Evolutionary conservation across 2,797 vertebrate species (phyloP).

Genomic region (Eospalax fontanierii): DNA sequence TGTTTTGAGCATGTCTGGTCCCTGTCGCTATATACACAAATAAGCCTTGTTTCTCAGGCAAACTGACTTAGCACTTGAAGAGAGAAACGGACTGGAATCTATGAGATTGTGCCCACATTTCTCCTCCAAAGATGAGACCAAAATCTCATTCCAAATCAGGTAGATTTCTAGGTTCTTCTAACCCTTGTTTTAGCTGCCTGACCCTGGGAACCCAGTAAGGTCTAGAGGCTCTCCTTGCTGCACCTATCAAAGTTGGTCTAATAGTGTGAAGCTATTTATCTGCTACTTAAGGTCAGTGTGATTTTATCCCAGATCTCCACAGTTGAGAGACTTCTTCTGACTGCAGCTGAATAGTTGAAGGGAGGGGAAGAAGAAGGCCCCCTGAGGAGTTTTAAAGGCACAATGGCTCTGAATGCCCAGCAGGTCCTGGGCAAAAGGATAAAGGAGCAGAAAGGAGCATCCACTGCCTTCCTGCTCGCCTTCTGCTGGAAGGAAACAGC

Average conservation of each 20-base stretch:
- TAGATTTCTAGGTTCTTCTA: background rate
- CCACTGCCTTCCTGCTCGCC: background rate
- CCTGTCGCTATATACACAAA: fast-evolving
- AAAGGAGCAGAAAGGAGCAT: background rate
- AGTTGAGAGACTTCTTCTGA: background rate
- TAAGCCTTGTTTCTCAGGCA: fast-evolving
- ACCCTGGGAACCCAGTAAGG: background rate
- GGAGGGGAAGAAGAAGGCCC: fast-evolving
- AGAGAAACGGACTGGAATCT: background rate
- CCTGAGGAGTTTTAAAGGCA: background rate
- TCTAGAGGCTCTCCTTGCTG: background rate
- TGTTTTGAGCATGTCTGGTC: background rate
- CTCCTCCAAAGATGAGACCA: background rate
- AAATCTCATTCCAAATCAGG: background rate
- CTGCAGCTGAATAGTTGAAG: background rate
- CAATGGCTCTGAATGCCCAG: background rate
- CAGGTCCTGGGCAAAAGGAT: background rate
- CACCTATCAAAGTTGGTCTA: background rate
- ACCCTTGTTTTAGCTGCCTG: too few relatives aligned
- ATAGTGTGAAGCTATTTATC: background rate
- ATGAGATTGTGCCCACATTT: fast-evolving
- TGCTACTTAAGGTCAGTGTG: background rate
- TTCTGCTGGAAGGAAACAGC: background rate
- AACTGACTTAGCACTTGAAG: background rate
- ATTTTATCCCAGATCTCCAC: background rate